Evolutionary conservation across 1,140 invertebrate genomes (phyloP).

Genomic region (Steinernema khuongi): DNA sequence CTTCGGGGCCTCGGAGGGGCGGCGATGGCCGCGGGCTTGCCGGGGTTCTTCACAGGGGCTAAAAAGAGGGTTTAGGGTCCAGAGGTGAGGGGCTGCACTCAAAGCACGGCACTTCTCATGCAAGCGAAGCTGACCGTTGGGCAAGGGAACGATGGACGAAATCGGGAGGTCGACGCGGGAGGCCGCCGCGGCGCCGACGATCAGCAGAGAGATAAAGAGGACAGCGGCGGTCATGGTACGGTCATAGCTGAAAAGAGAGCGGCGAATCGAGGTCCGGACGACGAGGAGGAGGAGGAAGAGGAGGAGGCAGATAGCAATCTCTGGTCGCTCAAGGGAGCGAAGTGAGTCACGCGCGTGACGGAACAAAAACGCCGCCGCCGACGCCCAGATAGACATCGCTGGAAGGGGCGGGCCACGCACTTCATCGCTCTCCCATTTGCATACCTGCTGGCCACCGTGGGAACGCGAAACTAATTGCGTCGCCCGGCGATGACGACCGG

Average conservation of each 20-base stretch:
- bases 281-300: background rate
- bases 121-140: slow-evolving; percentile 9
- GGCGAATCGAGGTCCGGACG: no score
- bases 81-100: background rate
- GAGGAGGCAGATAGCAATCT: slow-evolving; percentile 14
- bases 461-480: slow-evolving; percentile 14
- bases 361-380: background rate
- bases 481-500: background rate
- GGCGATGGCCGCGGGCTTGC: background rate
- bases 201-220: background rate
- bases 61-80: background rate
- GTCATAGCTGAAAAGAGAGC: slow-evolving; percentile 8
- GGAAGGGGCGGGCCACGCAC: background rate
- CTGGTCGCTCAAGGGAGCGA: background rate
- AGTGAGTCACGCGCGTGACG: background rate
- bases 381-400: background rate
- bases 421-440: background rate
- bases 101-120: background rate
- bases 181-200: background rate
- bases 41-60: background rate
- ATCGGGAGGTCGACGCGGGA: background rate
- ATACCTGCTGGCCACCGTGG: background rate
- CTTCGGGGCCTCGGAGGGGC: background rate
- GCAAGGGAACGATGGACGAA: background rate
- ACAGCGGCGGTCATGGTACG: background rate